phyloP scores from a whole-genome alignment of 2,113 vertebrate genomes.

The Pangasianodon gigas region DNA sequence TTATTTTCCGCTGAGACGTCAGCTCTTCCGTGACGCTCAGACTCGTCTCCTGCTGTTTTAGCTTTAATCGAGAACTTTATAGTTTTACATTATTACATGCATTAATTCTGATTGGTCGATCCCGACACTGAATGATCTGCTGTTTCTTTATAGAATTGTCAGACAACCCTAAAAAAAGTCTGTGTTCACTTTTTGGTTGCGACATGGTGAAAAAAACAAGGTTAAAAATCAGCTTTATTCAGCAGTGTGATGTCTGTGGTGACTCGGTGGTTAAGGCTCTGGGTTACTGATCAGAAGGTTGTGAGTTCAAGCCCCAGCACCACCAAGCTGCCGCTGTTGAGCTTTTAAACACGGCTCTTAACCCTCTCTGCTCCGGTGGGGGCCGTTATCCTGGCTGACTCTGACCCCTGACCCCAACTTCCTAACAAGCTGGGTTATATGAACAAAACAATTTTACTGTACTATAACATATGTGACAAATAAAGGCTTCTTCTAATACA shows the following conservation, averaged over 20 bases:
- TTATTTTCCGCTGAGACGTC: neutral
- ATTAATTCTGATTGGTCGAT: neutral
- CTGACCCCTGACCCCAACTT: neutral
- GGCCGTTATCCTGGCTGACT: neutral
- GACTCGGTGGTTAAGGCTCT: neutral
- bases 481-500: neutral
- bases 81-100: neutral
- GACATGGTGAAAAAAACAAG: neutral
- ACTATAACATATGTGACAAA: neutral
- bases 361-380: neutral
- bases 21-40: neutral
- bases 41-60: neutral
- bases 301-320: neutral
- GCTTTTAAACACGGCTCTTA: neutral
- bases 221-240: neutral
- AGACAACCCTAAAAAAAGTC: neutral
- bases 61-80: neutral
- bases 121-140: neutral
- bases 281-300: neutral
- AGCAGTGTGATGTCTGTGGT: neutral
- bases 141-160: neutral
- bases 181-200: neutral
- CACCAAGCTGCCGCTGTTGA: neutral
- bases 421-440: neutral
- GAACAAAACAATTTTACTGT: neutral